phyloP scores from a whole-genome alignment of 92 coral and sea anemone genomes.

The Bergia sp. region DNA sequence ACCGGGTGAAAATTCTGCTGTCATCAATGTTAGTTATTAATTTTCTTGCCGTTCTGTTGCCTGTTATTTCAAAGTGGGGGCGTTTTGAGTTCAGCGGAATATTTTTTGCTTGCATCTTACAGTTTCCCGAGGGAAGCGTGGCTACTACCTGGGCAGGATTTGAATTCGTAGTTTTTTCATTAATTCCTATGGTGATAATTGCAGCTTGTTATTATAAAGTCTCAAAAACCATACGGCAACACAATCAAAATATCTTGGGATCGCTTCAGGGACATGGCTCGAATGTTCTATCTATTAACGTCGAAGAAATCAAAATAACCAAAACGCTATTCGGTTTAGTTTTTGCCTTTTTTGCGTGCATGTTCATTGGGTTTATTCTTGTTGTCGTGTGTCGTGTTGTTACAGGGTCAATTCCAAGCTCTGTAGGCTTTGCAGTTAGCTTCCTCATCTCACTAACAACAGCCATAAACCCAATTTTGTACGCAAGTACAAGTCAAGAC shows the following conservation, averaged over 20 bases:
- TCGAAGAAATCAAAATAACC: not conserved
- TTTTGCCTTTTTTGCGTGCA: not conserved
- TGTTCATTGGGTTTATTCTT: constrained; percentile 1
- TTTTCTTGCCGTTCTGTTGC: constrained; percentile 1
- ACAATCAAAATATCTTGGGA: constrained; percentile 20
- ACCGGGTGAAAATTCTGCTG: constrained; percentile 9
- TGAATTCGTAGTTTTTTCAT: constrained; percentile 27
- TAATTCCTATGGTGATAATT: constrained; percentile 29
- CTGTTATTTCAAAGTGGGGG: not conserved
- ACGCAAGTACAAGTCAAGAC: constrained; percentile 22
- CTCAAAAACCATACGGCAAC: constrained; percentile 34
- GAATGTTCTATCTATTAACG: not conserved
- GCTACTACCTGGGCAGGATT: constrained; percentile 29
- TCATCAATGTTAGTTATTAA: constrained; percentile 1
- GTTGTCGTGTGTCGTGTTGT: constrained; percentile 6
- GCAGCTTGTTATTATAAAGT: constrained; percentile 29
- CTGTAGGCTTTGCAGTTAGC: constrained; percentile 27
- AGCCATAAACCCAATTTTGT: constrained; percentile 36
- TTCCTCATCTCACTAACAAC: constrained; percentile 32
- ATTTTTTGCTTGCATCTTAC: constrained; percentile 18
- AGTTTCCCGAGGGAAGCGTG: constrained; percentile 15
- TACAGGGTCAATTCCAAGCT: not conserved
- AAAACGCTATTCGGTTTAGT: constrained; percentile 15
- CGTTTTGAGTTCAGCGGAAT: constrained; percentile 12
- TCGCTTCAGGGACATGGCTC: constrained; percentile 13